Conservation (phyloP, 2,113 vertebrate species). For the Physeter macrocephalus region DNA sequence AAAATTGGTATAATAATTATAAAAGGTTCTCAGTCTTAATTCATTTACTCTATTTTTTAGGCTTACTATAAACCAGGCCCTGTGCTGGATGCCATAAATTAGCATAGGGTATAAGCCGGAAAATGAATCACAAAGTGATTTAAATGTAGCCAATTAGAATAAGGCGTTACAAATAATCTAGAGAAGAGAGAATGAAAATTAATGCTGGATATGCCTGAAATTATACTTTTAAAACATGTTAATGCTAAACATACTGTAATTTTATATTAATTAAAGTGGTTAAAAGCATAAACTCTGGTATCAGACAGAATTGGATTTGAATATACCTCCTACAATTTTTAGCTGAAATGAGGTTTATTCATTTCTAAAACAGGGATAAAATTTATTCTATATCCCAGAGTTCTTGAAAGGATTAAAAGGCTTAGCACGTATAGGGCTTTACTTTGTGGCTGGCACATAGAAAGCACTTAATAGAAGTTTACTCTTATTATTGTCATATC, state of each 20-base stretch:
- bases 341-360: not conserved
- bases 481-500: not conserved
- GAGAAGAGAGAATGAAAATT: not conserved
- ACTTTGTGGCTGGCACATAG: not conserved
- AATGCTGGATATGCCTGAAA: not conserved
- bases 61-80: not conserved
- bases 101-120: not conserved
- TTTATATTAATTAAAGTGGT: not conserved
- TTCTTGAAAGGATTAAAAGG: not conserved
- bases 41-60: not conserved
- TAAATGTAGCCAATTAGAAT: not conserved
- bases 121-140: not conserved
- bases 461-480: not conserved
- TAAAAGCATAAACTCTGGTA: not conserved
- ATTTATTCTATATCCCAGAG: not conserved
- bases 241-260: not conserved
- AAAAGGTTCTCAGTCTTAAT: not conserved
- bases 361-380: not conserved
- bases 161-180: not conserved
- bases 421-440: not conserved
- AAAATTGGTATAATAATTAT: not conserved
- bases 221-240: not conserved
- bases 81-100: not conserved
- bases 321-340: not conserved
- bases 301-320: not conserved